phyloP scores from a whole-genome alignment of 1,140 invertebrate species.

The Eumeta japonica region DNA sequence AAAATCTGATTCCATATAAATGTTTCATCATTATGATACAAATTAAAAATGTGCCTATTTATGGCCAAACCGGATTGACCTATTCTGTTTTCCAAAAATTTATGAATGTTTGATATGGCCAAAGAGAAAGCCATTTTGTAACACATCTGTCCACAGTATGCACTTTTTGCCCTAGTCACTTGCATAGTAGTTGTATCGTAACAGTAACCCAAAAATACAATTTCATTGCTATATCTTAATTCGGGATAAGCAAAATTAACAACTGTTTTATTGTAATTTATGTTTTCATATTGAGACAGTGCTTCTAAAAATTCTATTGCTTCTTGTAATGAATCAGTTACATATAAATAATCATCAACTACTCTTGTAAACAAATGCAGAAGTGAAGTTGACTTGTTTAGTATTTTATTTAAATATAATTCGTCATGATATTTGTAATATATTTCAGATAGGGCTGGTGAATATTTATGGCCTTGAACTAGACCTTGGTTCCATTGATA shows the following conservation, averaged over 20 bases:
- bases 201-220: constrained; percentile 44
- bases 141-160: constrained; percentile 46
- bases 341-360: constrained; percentile 53
- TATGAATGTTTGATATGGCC: constrained; percentile 26
- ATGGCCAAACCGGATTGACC: constrained; percentile 46
- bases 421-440: constrained; percentile 46
- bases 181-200: constrained; percentile 38
- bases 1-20: constrained; percentile 46
- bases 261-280: constrained; percentile 46
- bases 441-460: constrained; percentile 49
- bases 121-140: constrained; percentile 47
- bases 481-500: constrained; percentile 50
- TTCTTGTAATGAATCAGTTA: constrained; percentile 40
- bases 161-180: constrained; percentile 37
- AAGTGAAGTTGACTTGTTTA: constrained; percentile 13
- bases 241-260: constrained; percentile 37
- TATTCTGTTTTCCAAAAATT: constrained; percentile 46
- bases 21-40: constrained; percentile 37
- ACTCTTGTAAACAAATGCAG: constrained; percentile 40
- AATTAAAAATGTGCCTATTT: constrained; percentile 42
- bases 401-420: constrained; percentile 32
- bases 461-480: constrained; percentile 53
- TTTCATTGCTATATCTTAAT: constrained; percentile 27
- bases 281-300: constrained; percentile 40
- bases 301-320: constrained; percentile 37